Percentiles rank a stretch among this genome's conserved stretches.
These are phyloP conservation scores for Gavialis gangeticus DNA, from an alignment of 2,113 vertebrate genomes.

Conservation along the genomic window DNA sequence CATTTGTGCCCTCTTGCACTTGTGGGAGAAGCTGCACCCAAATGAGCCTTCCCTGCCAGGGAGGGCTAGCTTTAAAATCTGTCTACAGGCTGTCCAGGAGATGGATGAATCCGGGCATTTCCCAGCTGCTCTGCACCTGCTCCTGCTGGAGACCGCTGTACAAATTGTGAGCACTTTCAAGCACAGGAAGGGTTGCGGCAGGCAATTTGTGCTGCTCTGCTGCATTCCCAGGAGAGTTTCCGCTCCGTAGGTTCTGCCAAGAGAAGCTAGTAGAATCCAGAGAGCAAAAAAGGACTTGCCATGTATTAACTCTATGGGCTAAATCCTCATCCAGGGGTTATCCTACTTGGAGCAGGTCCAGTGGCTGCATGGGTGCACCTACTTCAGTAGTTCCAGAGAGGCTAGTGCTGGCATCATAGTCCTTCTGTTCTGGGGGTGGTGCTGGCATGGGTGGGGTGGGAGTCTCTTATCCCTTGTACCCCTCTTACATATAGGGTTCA, in stretches of 20 bases:
- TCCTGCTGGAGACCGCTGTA: not conserved
- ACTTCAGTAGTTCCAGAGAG: not conserved
- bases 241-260: not conserved
- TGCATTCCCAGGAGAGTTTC: not conserved
- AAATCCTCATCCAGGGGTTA: not conserved
- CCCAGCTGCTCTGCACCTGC: not conserved
- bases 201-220: not conserved
- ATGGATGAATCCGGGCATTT: not conserved
- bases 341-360: not conserved
- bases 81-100: not conserved
- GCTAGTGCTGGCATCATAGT: not conserved
- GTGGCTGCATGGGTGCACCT: not conserved
- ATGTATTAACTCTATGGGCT: not conserved
- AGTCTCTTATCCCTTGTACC: not conserved
- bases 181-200: not conserved
- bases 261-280: not conserved
- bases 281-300: not conserved
- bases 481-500: not conserved
- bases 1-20: not conserved
- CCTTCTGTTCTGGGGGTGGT: not conserved
- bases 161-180: not conserved
- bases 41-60: accelerated
- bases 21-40: accelerated
- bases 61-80: not conserved
- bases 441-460: not conserved